A percentile compares a stretch with the other conserved stretches of the same genome.
phyloP scores from a whole-genome alignment of 2,888 invertebrate species.

The Sisyra terminalis region DNA sequence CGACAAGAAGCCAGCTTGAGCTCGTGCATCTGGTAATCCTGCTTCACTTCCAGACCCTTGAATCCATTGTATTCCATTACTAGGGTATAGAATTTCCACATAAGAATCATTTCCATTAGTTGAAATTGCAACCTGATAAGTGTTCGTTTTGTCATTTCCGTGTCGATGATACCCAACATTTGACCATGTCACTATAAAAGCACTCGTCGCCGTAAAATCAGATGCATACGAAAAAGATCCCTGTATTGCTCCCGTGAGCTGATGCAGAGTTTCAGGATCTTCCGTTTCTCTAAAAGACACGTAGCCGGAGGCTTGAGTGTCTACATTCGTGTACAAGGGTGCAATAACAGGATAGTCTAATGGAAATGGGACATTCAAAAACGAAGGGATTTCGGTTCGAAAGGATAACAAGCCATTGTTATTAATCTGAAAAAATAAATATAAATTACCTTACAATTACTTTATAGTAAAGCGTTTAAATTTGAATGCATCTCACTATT shows the following conservation, averaged over 20 bases:
- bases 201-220: conserved; percentile 57
- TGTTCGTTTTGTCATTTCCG: conserved; percentile 59
- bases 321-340: conserved; percentile 82
- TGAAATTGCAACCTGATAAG: conserved; percentile 61
- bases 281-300: conserved; percentile 58
- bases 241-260: conserved; percentile 54
- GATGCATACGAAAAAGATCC: conserved; percentile 53
- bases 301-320: conserved; percentile 53
- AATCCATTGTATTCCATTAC: conserved; percentile 83
- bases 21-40: conserved; percentile 74
- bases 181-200: conserved; percentile 84
- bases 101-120: conserved; percentile 68
- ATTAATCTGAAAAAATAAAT: conserved; percentile 65
- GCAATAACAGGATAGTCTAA: conserved; percentile 79
- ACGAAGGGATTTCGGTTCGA: conserved; percentile 70
- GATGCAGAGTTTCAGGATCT: conserved; percentile 38
- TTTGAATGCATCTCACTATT: not conserved
- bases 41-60: conserved; percentile 60
- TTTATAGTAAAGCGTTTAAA: not conserved
- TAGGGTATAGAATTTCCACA: conserved; percentile 74
- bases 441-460: not conserved
- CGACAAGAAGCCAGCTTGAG: conserved; percentile 83
- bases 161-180: conserved; percentile 64
- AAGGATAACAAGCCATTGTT: conserved; percentile 83
- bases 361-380: conserved; percentile 78